Base-by-base conservation (phyloP, 1,140 invertebrate genomes). In the Aphidius ervi region DNA sequence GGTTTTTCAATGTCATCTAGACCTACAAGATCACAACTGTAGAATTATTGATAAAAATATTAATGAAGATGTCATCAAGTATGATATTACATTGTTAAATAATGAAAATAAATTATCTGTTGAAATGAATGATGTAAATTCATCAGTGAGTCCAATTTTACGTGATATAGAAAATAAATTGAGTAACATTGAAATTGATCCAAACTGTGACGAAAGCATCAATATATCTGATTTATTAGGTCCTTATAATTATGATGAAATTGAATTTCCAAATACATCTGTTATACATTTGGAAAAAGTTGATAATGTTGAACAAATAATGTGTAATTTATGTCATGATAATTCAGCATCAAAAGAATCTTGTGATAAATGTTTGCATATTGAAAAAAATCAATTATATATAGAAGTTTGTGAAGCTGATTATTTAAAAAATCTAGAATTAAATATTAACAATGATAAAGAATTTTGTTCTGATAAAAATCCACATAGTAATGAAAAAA, bases 121-220 rank as follows among this genome's bases (percentile, higher is more conserved):
- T 43, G 42, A 43, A 43, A 43, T 43, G 2, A 43, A 7, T 10
- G 2, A 3, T 3, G n/a, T 6, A 39, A 9, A 6, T 10, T 5
- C 5, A 52, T 3, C 7, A 52, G 10, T 39, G 23, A 37, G 31
- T 37, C 2, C 6, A 20, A 3, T 8, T 43, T 59, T 71, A 2
- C 31, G 67, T 6, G 69, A 74, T 53, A 59, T 68, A 6, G 67
- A 65, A 0, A 68, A 64, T 39, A 74, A 70, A 52, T 62, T 57
- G 16, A 55, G 43, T 40, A 48, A 45, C 5, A 58, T 57, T 37
- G 55, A 47, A 6, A 62, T 62, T 1, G 60, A 57, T 42, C 6
- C 46, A 23, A 55, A 58, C 9, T 57, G 60, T 20, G 63, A 65
- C 55, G 57, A 56, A 20, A 59, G 60, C 23, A 58, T 60, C 8